phyloP scores from a whole-genome alignment of 2,797 vertebrate genomes.

The Mormyrops attenuatus region DNA sequence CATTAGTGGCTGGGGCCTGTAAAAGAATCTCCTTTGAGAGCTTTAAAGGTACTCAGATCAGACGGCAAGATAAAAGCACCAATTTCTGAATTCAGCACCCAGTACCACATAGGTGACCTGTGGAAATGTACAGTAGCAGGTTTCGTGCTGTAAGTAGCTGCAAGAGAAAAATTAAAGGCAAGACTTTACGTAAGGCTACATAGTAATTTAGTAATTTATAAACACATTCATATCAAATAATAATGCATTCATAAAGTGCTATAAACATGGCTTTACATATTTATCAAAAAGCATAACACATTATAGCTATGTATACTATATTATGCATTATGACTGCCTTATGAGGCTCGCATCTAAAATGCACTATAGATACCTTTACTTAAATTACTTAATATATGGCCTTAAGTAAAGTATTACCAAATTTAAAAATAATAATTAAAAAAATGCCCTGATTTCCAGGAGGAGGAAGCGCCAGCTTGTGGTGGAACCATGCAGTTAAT shows the following conservation, averaged over 20 bases:
- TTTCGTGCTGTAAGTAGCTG: not conserved
- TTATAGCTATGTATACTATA: not conserved
- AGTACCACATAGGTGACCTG: not conserved
- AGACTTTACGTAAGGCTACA: not conserved
- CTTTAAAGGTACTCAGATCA: not conserved
- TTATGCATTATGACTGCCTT: not conserved
- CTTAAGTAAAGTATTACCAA: not conserved
- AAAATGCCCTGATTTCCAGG: not conserved
- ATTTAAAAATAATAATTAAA: not conserved
- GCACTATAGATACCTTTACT: not conserved
- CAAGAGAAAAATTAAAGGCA: not conserved
- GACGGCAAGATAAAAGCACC: not conserved
- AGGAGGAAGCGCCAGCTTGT: not conserved
- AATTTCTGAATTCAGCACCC: not conserved
- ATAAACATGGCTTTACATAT: not conserved
- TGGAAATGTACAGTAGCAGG: not conserved
- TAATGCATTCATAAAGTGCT: not conserved
- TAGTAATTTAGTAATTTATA: not conserved
- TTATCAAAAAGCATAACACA: not conserved
- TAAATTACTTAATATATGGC: not conserved
- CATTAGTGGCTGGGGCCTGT: conserved; percentile 10
- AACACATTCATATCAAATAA: not conserved
- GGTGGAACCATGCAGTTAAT: not conserved
- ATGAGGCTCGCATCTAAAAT: not conserved
- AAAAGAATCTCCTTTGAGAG: not conserved